Base-by-base conservation (phyloP, 2,888 invertebrate species). In the Parelbella ahira region DNA sequence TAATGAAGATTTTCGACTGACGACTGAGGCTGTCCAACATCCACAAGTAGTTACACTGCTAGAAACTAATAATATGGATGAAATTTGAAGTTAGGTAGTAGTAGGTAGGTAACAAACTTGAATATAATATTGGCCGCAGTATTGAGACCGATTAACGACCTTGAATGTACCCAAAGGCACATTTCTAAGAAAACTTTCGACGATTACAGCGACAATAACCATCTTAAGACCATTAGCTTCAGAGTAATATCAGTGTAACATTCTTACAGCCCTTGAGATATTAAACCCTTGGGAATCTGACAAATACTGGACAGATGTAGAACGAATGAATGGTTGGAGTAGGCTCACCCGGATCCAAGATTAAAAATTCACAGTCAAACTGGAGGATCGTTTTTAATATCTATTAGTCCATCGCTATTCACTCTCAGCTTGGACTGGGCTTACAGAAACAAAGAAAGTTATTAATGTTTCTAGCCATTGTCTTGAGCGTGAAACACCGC, bases 381-480 rank as follows among this genome's bases (percentile, higher is more conserved):
- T 27, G 20, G 20, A 41, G 38, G 47, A 50, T 47, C 58, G 53
- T 59, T 56, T 57, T 55, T 54, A 57, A 57, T 58, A 56, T 58
- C 56, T 52, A 52, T 56, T 58, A 56, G 55, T 51, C 54, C 49
- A 53, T 51, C 54, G 43, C 49, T 45, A 41, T 47, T 48, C 48
- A 49, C 45, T 30, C 41, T 7, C 51, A 49, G 49, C 56, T 50
- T 48, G 49, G 37, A 39, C 46, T 44, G 27, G 49, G 58, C 56
- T 61, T 56, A 28, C 37, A 59, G 66, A 69, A 78, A 83, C 80
- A 83, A 82, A 81, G 83, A 76, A 79, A 79, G 77, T 79, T 83
- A 84, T 84, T 84, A 84, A 84, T 80, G 80, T 77, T 80, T 75
- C 68, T 66, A 55, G 58, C 68, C 63, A 80, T 84, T 84, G 83